phyloP scores from a whole-genome alignment of 2,113 vertebrate genomes.

The Pseudolaguvia tuberculata region DNA sequence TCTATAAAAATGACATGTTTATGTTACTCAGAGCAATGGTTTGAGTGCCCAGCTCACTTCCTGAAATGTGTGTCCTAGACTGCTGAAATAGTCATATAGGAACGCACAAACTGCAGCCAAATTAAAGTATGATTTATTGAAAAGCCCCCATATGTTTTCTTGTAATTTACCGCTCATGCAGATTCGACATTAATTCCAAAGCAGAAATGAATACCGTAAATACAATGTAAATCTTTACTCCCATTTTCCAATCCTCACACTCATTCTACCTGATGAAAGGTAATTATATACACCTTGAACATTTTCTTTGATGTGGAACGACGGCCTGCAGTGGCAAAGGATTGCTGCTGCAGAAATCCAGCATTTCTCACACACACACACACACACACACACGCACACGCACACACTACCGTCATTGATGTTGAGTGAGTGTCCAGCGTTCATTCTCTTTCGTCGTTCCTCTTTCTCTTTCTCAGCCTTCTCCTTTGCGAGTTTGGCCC shows the following conservation, averaged over 20 bases:
- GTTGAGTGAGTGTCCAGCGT: slow-evolving; percentile 59
- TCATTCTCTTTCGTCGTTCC: slow-evolving; percentile 77
- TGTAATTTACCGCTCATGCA: not conserved
- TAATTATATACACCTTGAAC: no score
- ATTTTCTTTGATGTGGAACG: slow-evolving; percentile 1
- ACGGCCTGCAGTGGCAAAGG: slow-evolving; percentile 23
- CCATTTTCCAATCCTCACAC: not conserved
- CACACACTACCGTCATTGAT: slow-evolving; percentile 71
- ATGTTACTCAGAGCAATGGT: not conserved
- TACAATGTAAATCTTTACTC: not conserved
- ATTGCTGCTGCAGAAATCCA: not conserved
- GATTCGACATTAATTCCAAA: not conserved
- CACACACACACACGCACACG: not conserved
- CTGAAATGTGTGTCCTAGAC: not conserved
- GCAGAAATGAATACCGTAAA: not conserved
- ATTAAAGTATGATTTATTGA: no score
- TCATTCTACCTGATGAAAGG: not conserved
- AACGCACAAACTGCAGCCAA: not conserved
- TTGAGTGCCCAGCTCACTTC: not conserved
- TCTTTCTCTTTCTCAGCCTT: slow-evolving; percentile 77
- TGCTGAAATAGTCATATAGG: not conserved
- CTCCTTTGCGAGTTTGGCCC: slow-evolving; percentile 75
- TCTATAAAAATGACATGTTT: no score
- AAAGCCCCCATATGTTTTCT: no score
- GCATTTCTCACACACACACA: not conserved